phyloP scores from a whole-genome alignment of 2,888 invertebrate genomes.

The Sphinx pinastri region DNA sequence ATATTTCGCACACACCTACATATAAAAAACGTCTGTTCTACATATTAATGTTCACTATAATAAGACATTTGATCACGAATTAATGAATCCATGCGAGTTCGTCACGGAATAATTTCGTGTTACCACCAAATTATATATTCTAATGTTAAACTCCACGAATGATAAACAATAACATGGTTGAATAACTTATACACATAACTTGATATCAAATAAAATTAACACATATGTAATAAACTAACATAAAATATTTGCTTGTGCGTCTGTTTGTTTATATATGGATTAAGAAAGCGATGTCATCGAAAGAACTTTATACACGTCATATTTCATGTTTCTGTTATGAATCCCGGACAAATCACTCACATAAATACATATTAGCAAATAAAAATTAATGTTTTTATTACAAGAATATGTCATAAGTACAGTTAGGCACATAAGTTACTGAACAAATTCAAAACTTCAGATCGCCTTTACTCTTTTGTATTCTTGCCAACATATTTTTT shows the following conservation, averaged over 20 bases:
- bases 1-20: constrained; percentile 40
- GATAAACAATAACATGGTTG: constrained; percentile 51
- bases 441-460: too few species aligned
- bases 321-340: too few species aligned
- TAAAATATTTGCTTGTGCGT: background rate
- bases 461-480: too few species aligned
- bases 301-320: too few species aligned
- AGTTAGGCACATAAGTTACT: too few species aligned
- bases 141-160: constrained; percentile 18
- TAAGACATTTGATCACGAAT: constrained; percentile 35
- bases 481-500: too few species aligned
- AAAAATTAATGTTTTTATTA: too few species aligned
- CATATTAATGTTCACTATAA: constrained; percentile 35
- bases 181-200: constrained; percentile 36
- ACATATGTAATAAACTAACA: background rate
- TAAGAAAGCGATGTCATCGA: background rate
- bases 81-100: constrained; percentile 43
- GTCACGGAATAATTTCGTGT: constrained; percentile 59
- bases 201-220: constrained; percentile 26
- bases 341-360: too few species aligned
- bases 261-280: background rate
- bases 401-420: too few species aligned
- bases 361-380: too few species aligned
- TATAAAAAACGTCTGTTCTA: constrained; percentile 33
- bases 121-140: constrained; percentile 27